Conservation (phyloP, 2,888 invertebrate genomes). For the Eristalis tenax region DNA sequence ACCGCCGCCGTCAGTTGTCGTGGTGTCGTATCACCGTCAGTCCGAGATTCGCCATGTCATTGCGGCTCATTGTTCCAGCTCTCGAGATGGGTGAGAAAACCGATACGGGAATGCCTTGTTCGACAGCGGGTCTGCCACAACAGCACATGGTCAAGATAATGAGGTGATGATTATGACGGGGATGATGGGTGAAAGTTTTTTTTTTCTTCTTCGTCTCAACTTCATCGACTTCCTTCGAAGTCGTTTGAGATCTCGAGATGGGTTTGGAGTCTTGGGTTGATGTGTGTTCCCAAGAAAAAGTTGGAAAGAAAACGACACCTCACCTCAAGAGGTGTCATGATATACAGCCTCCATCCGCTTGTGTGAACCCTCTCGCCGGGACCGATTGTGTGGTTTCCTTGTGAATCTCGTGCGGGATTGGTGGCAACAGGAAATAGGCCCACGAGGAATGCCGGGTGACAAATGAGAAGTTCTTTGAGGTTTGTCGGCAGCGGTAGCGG, state of each 20-base stretch:
- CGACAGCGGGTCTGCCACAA: background rate
- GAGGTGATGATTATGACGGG: slow-evolving; percentile 57
- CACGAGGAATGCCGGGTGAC: background rate
- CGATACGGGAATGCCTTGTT: slow-evolving; percentile 6
- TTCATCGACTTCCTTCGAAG: slow-evolving; percentile 18
- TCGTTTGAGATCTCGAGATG: slow-evolving; percentile 30
- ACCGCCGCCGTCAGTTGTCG: slow-evolving; percentile 36
- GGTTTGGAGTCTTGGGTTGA: slow-evolving; percentile 3
- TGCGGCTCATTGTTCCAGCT: slow-evolving; percentile 39
- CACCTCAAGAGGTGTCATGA: slow-evolving; percentile 19
- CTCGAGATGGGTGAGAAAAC: slow-evolving; percentile 32
- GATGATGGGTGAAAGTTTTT: slow-evolving; percentile 67
- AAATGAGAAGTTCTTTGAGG: background rate
- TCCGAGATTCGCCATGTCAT: slow-evolving; percentile 53
- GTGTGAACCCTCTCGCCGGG: slow-evolving; percentile 26
- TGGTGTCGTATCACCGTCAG: slow-evolving; percentile 59
- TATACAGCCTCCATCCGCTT: slow-evolving; percentile 39
- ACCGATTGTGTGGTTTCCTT: background rate
- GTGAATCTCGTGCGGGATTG: background rate
- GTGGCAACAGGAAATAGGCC: background rate
- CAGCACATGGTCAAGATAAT: slow-evolving; percentile 42
- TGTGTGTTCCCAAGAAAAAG: slow-evolving; percentile 39
- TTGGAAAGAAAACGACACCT: slow-evolving; percentile 50
- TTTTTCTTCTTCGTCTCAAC: background rate
- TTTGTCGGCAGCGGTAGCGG: background rate